phyloP scores from a whole-genome alignment of 2,113 vertebrate species.

The Excalfactoria chinensis region DNA sequence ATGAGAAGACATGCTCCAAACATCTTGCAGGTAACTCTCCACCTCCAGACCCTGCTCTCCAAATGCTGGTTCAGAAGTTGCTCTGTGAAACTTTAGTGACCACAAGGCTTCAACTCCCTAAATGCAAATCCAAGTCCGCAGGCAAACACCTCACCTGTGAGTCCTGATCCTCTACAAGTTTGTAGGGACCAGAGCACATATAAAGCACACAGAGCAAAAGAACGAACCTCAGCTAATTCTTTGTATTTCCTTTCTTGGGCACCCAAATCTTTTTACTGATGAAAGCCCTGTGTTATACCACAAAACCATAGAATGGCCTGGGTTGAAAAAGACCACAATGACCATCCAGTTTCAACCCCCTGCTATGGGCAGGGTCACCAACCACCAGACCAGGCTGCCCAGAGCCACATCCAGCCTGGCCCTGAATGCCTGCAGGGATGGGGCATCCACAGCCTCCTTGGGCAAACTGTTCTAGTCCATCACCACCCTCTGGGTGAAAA shows the following conservation, averaged over 20 bases:
- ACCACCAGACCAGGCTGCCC: too few relatives aligned
- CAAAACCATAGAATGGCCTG: too few relatives aligned
- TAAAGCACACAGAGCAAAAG: background rate
- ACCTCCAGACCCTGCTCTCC: background rate
- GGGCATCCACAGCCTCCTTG: too few relatives aligned
- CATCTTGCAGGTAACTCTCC: background rate
- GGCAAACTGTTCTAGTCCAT: too few relatives aligned
- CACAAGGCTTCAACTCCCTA: background rate
- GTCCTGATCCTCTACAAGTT: background rate
- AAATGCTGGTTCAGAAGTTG: background rate
- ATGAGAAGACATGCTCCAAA: accelerated
- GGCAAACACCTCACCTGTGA: background rate
- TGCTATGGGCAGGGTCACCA: too few relatives aligned
- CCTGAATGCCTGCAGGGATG: too few relatives aligned
- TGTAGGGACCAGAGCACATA: background rate
- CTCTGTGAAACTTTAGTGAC: background rate
- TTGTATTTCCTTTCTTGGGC: background rate
- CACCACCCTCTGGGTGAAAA: too few relatives aligned
- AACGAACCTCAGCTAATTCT: background rate
- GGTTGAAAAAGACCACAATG: too few relatives aligned
- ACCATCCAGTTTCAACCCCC: too few relatives aligned
- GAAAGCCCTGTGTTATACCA: background rate
- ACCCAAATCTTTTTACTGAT: background rate
- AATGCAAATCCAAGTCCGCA: background rate
- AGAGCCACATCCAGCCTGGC: too few relatives aligned